These are phyloP conservation scores for Reinhardtius hippoglossoides DNA, from an alignment of 2,113 vertebrate species.

Conservation along the genomic window DNA sequence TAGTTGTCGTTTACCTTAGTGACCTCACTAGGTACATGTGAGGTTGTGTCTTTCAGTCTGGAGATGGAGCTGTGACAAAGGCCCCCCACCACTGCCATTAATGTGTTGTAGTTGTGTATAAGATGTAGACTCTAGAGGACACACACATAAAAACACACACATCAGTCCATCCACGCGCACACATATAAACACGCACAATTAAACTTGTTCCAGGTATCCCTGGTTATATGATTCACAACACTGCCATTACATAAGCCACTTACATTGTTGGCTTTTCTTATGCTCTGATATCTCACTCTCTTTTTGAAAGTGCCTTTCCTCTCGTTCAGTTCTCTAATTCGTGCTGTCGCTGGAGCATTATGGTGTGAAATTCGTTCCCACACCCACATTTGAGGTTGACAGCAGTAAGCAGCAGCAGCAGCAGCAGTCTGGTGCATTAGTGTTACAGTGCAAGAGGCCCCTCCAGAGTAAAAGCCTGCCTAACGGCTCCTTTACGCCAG, in stretches of 20 bases:
- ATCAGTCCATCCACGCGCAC: conserved; percentile 38
- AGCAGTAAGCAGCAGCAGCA: conserved; percentile 58
- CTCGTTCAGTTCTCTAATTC: conserved; percentile 55
- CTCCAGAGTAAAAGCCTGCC: conserved; percentile 47
- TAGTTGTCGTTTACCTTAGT: conserved; percentile 85
- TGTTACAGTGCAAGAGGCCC: conserved; percentile 53
- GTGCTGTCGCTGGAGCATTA: conserved; percentile 64
- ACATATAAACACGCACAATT: conserved; percentile 55
- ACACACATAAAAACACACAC: conserved; percentile 32
- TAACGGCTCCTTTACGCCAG: conserved; percentile 47
- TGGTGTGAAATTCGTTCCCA: conserved; percentile 70
- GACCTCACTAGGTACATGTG: conserved; percentile 90
- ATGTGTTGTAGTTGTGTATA: conserved; percentile 95
- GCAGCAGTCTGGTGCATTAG: conserved; percentile 69
- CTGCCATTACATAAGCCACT: conserved; percentile 72
- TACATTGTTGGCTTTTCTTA: conserved; percentile 59
- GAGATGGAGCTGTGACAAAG: conserved; percentile 96
- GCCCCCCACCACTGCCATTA: conserved; percentile 97
- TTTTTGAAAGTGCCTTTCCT: conserved; percentile 41
- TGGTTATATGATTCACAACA: conserved; percentile 69
- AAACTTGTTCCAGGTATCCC: conserved; percentile 67
- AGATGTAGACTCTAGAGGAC: conserved; percentile 88
- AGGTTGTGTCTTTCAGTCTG: conserved; percentile 95
- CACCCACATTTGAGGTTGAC: conserved; percentile 63
- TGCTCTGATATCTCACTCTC: conserved; percentile 53